phyloP scores from a whole-genome alignment of 1,140 invertebrate species.

The Aphidius gifuensis region DNA sequence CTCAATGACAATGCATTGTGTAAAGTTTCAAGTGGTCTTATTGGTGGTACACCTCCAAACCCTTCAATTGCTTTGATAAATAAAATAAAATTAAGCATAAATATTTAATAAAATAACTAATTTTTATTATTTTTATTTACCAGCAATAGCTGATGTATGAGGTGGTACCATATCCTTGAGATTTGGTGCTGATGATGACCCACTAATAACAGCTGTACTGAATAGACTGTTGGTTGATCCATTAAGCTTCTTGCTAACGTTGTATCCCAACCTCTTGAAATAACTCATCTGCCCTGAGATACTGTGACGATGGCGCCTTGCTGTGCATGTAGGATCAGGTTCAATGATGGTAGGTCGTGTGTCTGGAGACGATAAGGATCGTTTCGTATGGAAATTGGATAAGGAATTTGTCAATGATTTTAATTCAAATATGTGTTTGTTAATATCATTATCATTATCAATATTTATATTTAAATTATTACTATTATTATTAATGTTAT shows the following conservation, averaged over 20 bases:
- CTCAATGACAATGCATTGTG: slow-evolving; percentile 91
- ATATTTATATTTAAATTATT: background rate
- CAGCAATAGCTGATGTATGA: slow-evolving; percentile 65
- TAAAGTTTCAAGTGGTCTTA: slow-evolving; percentile 90
- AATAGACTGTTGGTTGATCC: slow-evolving; percentile 79
- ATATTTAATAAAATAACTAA: background rate
- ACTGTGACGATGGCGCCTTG: slow-evolving; percentile 85
- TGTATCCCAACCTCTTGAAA: slow-evolving; percentile 80
- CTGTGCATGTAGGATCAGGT: slow-evolving; percentile 61
- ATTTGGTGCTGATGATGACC: slow-evolving; percentile 86
- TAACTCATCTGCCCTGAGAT: slow-evolving; percentile 90
- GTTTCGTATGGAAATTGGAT: slow-evolving; percentile 47
- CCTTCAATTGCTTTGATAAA: slow-evolving; percentile 66
- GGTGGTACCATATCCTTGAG: slow-evolving; percentile 79
- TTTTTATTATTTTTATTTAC: slow-evolving; percentile 53
- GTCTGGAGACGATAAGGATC: slow-evolving; percentile 54
- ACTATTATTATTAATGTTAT: background rate
- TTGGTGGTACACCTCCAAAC: slow-evolving; percentile 86
- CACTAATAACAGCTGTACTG: slow-evolving; percentile 91
- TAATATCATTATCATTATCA: background rate
- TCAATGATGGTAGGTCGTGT: slow-evolving; percentile 56
- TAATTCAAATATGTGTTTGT: background rate
- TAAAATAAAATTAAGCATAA: slow-evolving; percentile 17
- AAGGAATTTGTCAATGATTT: slow-evolving; percentile 15
- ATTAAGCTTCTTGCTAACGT: slow-evolving; percentile 65